phyloP scores from a whole-genome alignment of 2,797 vertebrate species.

The Cynodonichthys magdalenae region DNA sequence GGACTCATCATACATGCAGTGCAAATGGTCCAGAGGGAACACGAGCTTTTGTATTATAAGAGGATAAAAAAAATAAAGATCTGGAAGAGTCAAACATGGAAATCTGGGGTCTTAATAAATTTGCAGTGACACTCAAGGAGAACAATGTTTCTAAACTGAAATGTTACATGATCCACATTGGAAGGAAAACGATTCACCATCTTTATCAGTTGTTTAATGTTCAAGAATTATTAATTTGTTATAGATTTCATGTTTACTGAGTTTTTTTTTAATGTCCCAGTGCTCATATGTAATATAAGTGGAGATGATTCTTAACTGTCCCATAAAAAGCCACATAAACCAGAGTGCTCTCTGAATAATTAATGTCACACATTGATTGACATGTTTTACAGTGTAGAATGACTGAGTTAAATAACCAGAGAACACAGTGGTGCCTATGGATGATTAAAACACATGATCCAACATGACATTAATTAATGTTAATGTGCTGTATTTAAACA shows the following conservation, averaged over 20 bases:
- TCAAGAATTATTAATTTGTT: not conserved
- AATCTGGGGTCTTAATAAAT: not conserved
- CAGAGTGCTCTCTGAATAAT: constrained; percentile 42
- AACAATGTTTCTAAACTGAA: constrained; percentile 5
- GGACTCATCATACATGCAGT: not conserved
- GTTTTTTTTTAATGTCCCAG: not conserved
- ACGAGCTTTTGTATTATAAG: not conserved
- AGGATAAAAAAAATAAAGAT: not conserved
- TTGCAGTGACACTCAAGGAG: not conserved
- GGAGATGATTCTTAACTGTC: constrained; percentile 28
- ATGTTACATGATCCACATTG: not conserved
- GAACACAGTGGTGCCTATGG: not conserved
- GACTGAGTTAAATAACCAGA: constrained; percentile 38
- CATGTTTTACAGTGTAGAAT: constrained; percentile 37
- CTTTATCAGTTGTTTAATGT: not conserved
- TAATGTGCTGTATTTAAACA: constrained; percentile 1
- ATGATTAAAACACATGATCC: constrained; percentile 20
- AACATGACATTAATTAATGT: constrained; percentile 4
- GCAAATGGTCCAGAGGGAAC: not conserved
- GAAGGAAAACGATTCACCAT: not conserved
- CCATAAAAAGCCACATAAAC: constrained; percentile 46
- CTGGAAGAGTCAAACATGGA: not conserved
- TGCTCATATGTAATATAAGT: constrained; percentile 15
- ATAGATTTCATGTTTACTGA: constrained; percentile 1
- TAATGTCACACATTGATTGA: constrained; percentile 57